These are phyloP conservation scores for Fregata magnificens DNA, from an alignment of 2,113 vertebrate genomes.

Conservation along the genomic window DNA sequence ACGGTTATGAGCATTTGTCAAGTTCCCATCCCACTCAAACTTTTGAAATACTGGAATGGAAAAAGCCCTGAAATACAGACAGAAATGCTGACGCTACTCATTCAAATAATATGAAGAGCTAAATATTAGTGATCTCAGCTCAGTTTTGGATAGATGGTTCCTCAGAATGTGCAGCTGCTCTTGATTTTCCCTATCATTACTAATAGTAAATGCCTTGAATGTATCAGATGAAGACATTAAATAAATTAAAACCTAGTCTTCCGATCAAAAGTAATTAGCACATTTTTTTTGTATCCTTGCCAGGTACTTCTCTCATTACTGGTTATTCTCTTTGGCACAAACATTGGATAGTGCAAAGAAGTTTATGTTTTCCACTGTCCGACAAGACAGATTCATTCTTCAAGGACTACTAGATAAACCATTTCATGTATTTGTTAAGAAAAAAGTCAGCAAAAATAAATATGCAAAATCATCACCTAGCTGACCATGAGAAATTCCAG, in stretches of 20 bases:
- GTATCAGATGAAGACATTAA: slow-evolving; percentile 17
- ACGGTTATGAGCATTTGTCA: not conserved
- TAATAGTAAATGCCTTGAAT: not conserved
- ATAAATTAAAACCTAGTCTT: slow-evolving; percentile 22
- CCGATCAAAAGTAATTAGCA: slow-evolving; percentile 9
- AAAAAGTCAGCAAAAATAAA: not conserved
- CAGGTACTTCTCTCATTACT: slow-evolving; percentile 5
- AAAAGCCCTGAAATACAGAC: not conserved
- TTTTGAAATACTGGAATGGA: not conserved
- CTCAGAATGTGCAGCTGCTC: not conserved
- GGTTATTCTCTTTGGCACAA: not conserved
- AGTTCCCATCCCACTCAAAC: not conserved
- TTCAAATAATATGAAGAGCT: not conserved
- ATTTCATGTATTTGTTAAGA: not conserved
- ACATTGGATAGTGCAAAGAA: not conserved
- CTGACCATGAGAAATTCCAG: not conserved
- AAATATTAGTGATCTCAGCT: not conserved
- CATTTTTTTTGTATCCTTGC: not conserved
- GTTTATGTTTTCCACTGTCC: not conserved
- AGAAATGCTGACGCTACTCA: not conserved
- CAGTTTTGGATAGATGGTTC: not conserved
- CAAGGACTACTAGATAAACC: not conserved
- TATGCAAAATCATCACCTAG: not conserved
- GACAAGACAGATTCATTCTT: not conserved
- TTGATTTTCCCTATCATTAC: not conserved